Evolutionary conservation across 2,888 invertebrate genomes (phyloP), one percentile per base, ranked within the genome.

Genomic region (Limnephilus lunatus): DNA sequence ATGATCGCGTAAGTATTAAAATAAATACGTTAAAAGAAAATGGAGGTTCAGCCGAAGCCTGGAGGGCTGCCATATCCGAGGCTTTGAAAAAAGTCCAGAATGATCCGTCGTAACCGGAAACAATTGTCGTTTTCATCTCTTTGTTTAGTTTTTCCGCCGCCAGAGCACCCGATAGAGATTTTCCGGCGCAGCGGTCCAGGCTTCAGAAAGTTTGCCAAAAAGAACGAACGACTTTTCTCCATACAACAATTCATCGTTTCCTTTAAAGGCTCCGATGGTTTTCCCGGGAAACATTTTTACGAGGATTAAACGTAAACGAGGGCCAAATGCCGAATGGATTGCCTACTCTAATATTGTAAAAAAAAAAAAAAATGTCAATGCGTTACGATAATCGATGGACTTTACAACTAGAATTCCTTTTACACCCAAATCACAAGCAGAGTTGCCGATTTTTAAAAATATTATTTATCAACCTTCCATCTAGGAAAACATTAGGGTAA

Each of bases 121-220:
- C 86, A 30, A 12, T 25, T 44, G 86, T 86, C 39, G 86, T 86
- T 44, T 35, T n/a, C 86, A 86, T 86, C 86, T 86, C 44, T 86
- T 86, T 86, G 86, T 86, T 86, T 86, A 35, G 44, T n/a, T 86
- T 86, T 86, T 86, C 86, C 48, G n/a, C 86, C n/a, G 39, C 30
- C 35, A 44, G 86, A 48, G 83, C 83, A 25, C 39, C n/a, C 39
- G 85, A 39, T 48, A n/a, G n/a, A 85, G 85, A 86, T 35, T 44
- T 86, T 86, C 86, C 86, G 48, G 85, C 15, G 44, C 35, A 85
- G 44, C 85, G 44, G 44, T 44, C 39, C 39, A 44, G 44, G 30
- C 5, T 30, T 68, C 68, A 68, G 68, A 25, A 68, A 25, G 25
- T 68, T 68, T 82, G 30, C 82, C 82, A 32, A 82, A 82, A 82